Evolutionary conservation across 64 coral and sea anemone genomes (phyloP).

Genomic region (Hydrozoanthus tunicans): DNA sequence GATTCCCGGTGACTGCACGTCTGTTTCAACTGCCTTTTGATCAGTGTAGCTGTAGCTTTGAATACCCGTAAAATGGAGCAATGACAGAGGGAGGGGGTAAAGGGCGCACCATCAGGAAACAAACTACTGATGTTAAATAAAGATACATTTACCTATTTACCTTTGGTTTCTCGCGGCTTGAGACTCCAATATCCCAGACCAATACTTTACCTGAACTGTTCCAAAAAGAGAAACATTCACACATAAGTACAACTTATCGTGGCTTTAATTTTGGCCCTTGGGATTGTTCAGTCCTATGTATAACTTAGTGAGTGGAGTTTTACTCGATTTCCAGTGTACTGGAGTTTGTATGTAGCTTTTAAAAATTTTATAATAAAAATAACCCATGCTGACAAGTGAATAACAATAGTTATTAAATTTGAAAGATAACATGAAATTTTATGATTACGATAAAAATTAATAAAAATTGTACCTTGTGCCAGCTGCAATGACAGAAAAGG

Average conservation of each 20-base stretch:
- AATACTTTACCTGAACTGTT: slow-evolving; percentile 8
- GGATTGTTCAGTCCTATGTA: no score
- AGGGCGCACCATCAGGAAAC: background rate
- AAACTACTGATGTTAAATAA: background rate
- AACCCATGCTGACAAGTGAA: background rate
- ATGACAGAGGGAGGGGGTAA: no score
- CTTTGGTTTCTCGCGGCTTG: slow-evolving; percentile 41
- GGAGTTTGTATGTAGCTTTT: no score
- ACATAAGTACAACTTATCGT: no score
- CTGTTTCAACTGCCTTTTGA: no score
- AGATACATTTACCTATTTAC: background rate
- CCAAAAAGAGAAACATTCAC: no score
- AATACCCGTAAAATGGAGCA: no score
- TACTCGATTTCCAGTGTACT: no score
- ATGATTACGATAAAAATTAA: background rate
- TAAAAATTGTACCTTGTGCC: background rate
- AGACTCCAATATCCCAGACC: slow-evolving; percentile 41
- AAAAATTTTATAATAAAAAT: background rate
- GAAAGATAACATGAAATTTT: background rate
- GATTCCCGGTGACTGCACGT: no score
- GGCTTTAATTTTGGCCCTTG: no score
- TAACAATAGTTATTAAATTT: background rate
- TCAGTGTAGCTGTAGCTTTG: no score
- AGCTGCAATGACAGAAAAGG: background rate
- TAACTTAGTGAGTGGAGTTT: no score